phyloP scores from a whole-genome alignment of 2,888 invertebrate genomes.

The Dicycla oo region DNA sequence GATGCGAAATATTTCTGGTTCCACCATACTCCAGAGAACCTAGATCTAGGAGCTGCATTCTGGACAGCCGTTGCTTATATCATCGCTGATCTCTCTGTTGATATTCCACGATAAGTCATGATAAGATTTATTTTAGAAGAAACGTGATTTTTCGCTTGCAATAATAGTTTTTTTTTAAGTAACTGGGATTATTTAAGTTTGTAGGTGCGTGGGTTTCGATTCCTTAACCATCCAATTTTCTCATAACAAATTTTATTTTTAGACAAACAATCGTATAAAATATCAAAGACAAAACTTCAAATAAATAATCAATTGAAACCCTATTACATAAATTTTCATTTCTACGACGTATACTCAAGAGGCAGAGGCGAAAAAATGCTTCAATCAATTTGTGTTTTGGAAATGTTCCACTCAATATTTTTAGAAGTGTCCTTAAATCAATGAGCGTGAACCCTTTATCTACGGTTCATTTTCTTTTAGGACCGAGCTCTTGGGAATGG shows the following conservation, averaged over 20 bases:
- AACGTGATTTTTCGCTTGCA: too few species aligned
- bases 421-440: conserved; percentile 67
- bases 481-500: conserved; percentile 77
- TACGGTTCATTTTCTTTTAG: conserved; percentile 78
- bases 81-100: conserved; percentile 93
- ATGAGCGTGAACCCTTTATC: conserved; percentile 75
- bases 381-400: conserved; percentile 46
- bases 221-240: not conserved
- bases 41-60: conserved; percentile 94
- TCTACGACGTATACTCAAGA: conserved; percentile 17
- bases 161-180: not conserved
- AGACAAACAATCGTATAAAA: conserved; percentile 16
- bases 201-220: not conserved
- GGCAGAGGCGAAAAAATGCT: conserved; percentile 16
- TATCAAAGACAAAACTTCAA: too few species aligned
- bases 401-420: conserved; percentile 59
- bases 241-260: not conserved
- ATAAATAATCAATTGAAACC: conserved; percentile 10
- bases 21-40: conserved; percentile 93
- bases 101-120: conserved; percentile 89
- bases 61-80: conserved; percentile 95
- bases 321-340: conserved; percentile 9
- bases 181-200: not conserved
- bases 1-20: conserved; percentile 93
- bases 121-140: too few species aligned